phyloP scores from a whole-genome alignment of 1,140 invertebrate species.

The Brachionus paranguensis region DNA sequence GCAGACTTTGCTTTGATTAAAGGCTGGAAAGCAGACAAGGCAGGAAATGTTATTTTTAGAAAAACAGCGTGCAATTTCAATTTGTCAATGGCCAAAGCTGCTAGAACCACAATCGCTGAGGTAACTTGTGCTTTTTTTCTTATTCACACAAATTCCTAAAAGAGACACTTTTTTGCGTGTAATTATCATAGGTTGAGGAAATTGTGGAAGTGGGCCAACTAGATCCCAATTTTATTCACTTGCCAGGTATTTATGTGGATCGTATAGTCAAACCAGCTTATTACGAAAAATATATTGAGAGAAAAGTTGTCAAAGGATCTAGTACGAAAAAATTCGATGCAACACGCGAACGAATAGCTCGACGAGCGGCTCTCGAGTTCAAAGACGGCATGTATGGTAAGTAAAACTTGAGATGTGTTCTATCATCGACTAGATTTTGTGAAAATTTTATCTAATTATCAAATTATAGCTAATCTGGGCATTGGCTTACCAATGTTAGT shows the following conservation, averaged over 20 bases:
- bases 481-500: conserved; percentile 41
- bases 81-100: conserved; percentile 86
- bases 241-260: conserved; percentile 87
- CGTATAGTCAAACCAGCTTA: conserved; percentile 71
- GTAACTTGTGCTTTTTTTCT: conserved; percentile 50
- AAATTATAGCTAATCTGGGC: conserved; percentile 36
- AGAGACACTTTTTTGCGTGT: neutral
- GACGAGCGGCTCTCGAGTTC: conserved; percentile 87
- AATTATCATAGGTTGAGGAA: conserved; percentile 65
- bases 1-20: conserved; percentile 94
- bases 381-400: conserved; percentile 91
- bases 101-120: conserved; percentile 78
- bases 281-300: conserved; percentile 87
- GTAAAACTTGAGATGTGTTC: conserved; percentile 45
- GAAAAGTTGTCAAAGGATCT: conserved; percentile 52
- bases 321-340: conserved; percentile 48
- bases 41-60: conserved; percentile 85
- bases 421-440: neutral
- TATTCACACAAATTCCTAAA: neutral
- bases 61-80: conserved; percentile 89
- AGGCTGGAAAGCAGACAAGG: conserved; percentile 89
- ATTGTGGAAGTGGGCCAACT: conserved; percentile 77
- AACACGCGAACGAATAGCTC: conserved; percentile 76
- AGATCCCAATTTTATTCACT: conserved; percentile 77
- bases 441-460: too few species aligned